Evolutionary conservation across 2,113 vertebrate genomes (phyloP).

Genomic region (Trematomus loennbergii): DNA sequence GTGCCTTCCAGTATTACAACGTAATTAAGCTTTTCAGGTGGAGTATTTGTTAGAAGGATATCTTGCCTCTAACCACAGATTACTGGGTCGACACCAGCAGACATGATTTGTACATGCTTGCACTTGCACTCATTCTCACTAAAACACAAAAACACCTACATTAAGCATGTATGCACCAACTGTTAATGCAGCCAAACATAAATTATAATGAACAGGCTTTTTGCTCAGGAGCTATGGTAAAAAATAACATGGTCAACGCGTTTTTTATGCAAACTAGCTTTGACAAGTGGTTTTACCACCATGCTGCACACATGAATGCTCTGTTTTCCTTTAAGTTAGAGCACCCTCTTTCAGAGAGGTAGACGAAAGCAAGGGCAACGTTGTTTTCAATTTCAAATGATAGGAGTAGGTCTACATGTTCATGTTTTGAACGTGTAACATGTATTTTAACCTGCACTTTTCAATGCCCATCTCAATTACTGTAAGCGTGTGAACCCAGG

Average conservation of each 20-base stretch:
- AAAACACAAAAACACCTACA: neutral
- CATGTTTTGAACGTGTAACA: neutral
- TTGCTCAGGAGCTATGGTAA: neutral
- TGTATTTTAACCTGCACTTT: conserved; percentile 24
- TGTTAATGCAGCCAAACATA: neutral
- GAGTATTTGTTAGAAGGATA: conserved; percentile 14
- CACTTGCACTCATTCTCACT: conserved; percentile 28
- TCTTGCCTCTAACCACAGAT: conserved; percentile 50
- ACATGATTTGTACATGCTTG: conserved; percentile 42
- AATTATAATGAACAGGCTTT: neutral
- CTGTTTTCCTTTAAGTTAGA: neutral
- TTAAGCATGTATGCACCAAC: neutral
- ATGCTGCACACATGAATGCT: neutral
- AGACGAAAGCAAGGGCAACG: neutral
- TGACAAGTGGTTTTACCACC: conserved; percentile 21
- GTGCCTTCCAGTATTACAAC: neutral
- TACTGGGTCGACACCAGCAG: conserved; percentile 47
- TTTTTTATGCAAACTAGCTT: conserved; percentile 2
- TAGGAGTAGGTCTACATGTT: neutral
- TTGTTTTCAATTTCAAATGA: neutral
- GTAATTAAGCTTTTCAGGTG: neutral
- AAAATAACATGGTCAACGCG: conserved; percentile 8
- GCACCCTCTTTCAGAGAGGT: neutral
- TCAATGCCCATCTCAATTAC: conserved; percentile 27
- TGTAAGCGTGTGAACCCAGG: conserved; percentile 16